Evolutionary conservation across 2,797 vertebrate genomes (phyloP), one percentile per base, ranked within the genome.

Genomic region (Xenentodon cancila): DNA sequence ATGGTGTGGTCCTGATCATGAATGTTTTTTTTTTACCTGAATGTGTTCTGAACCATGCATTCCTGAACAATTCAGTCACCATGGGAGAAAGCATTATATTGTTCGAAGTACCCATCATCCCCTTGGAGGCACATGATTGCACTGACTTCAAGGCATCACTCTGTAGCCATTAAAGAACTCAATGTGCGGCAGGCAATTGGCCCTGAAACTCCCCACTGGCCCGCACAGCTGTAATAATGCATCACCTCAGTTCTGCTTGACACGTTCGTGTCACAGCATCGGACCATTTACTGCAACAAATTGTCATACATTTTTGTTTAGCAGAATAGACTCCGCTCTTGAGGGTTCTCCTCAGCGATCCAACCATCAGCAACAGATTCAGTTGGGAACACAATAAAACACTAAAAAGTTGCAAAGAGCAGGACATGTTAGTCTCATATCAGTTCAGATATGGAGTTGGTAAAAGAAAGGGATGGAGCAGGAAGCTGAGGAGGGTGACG

Each of bases 281-380:
- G 51, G 57, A 67, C 71, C 71, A 82, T 86, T 88, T 84, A 79
- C 77, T 42, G 61, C 65, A 69, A 87, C 83, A 78, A 88, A 86
- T 77, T 69, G 63, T 25, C 58, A 21, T 53, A 68, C 50, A 68
- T 53, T 70, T 85, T 79, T 83, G 70, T 84, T 73, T 77, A 72
- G 72, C 48, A 74, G 81, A 75, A 80, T 70, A 71, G 79, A 61
- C 71, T 76, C 43, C 43, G 68, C 66, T 84, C 74, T 74, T 57
- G 56, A 75, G 47, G 79, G 55, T 22, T 68, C 68, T 68, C 77
- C 71, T 57, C 48, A 66, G 61, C 73, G 79, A 88, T 78, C 73
- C 71, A 67, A 52, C 22, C 27, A 19, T 54, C 60, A 72, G 57
- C 37, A 16, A 71, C 59, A 54, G 52, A 75, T 75, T 68, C 68